Conservation (phyloP, 2,797 vertebrate species). For the Dromococcyx pavoninus region DNA sequence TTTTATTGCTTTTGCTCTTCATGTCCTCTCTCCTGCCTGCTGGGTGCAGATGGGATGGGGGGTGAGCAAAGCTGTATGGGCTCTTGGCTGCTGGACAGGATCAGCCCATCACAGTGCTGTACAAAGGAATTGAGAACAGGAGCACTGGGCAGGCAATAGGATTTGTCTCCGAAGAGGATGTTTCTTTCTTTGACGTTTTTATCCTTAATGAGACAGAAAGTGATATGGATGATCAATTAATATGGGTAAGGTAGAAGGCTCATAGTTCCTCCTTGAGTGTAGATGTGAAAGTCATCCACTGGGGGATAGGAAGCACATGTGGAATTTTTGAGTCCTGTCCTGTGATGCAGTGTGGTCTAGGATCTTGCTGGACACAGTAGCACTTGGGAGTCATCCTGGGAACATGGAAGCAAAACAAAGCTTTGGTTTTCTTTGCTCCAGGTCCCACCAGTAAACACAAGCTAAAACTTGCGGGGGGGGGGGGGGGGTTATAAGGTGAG, state of each 20-base stretch:
- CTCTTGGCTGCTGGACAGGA: neutral
- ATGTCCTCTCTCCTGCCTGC: fast-evolving
- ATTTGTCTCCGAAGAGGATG: neutral
- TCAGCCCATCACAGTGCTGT: neutral
- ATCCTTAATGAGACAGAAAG: neutral
- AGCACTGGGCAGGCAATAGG: neutral
- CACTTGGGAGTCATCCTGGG: neutral
- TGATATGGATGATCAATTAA: neutral
- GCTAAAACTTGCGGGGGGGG: neutral
- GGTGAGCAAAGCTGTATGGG: neutral
- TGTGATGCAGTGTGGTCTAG: neutral
- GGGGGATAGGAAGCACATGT: neutral
- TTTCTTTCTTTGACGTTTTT: neutral
- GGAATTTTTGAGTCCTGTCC: neutral
- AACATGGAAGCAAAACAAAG: neutral
- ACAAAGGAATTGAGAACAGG: neutral
- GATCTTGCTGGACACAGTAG: neutral
- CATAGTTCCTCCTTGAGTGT: neutral
- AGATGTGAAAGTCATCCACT: neutral
- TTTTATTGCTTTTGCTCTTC: neutral
- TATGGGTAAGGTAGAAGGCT: neutral
- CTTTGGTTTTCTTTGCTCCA: neutral
- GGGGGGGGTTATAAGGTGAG: neutral
- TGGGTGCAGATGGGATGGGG: neutral
- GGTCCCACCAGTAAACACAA: neutral